Evolutionary conservation across 2,113 vertebrate genomes (phyloP), one percentile per base, ranked within the genome.

Genomic region (Rhipidura dahli): DNA sequence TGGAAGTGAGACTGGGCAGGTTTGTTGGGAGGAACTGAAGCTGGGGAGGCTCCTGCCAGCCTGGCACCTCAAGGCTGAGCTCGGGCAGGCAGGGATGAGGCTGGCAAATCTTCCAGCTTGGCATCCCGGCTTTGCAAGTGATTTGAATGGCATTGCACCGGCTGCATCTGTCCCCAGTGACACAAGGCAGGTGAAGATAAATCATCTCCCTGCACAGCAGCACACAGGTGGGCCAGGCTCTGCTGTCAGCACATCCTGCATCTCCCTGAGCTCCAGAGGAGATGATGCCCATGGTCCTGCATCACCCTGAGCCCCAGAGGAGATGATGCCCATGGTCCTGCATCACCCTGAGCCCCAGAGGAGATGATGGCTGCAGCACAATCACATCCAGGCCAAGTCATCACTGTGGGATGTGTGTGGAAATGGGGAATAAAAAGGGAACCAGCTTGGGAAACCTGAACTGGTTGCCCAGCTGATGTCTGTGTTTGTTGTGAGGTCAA

Each of bases 351-450:
- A 40, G 19, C 11, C 15, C 22, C 69, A 70, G 49, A 37, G 49
- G n/a, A n/a, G n/a, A n/a, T n/a, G n/a, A n/a, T n/a, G n/a, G n/a
- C n/a, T n/a, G n/a, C n/a, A n/a, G n/a, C n/a, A n/a, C n/a, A n/a
- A n/a, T 35, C 65, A 61, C 22, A 40, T 10, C 54, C 69, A 57
- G 49, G 22, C 13, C 60, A 61, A 51, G 26, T 40, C 69, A 77
- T 13, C 1, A 0, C n/a, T 54, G 56, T 3, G 35, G 60, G 56
- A 26, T 0, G 0, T 9, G 18, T 27, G 24, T 51, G 54, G 66
- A 56, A 94, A 87, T 5, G 22, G 57, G 20, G 40, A 47, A 59
- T 33, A 63, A 66, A 82, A 49, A 26, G 14, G 16, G 35, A 78
- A 63, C 11, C 59, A 57, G 3, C 83, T 24, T 1, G 7, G 72